Percentiles rank a stretch among this genome's conserved stretches.
Conservation (phyloP, 2,113 vertebrate genomes). For the Salvelinus sp. region DNA sequence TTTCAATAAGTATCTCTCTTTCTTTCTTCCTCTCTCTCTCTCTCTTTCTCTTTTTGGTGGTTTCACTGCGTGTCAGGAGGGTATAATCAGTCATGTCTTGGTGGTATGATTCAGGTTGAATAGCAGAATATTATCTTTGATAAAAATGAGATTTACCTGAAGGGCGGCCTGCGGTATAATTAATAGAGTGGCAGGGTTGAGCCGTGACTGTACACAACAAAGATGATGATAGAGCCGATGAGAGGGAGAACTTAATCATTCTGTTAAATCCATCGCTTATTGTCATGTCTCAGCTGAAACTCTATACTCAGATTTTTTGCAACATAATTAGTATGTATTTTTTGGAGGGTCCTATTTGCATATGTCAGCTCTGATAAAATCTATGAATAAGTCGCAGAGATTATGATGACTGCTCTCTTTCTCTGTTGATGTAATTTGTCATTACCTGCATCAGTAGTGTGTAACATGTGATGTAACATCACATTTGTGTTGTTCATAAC, state of each 20-base stretch:
- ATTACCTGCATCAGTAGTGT: not conserved
- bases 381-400: not conserved
- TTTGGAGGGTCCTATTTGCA: not conserved
- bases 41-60: constrained; percentile 26
- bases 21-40: constrained; percentile 10
- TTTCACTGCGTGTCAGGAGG: constrained; percentile 54
- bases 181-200: constrained; percentile 48
- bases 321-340: not conserved
- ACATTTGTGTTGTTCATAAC: not conserved
- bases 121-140: constrained; percentile 73
- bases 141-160: constrained; percentile 68
- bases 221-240: constrained; percentile 35
- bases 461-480: not conserved
- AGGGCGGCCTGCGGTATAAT: constrained; percentile 55
- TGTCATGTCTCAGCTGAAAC: constrained; percentile 34
- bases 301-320: constrained; percentile 34
- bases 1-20: not conserved
- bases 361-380: constrained; percentile 6
- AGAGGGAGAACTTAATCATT: constrained; percentile 58
- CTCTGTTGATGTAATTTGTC: not conserved
- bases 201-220: constrained; percentile 35
- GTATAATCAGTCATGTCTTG: constrained; percentile 62
- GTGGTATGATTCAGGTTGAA: constrained; percentile 67
- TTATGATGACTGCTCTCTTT: not conserved
- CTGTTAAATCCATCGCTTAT: constrained; percentile 44